Evolutionary conservation across 1,140 invertebrate genomes (phyloP).

Genomic region (Saccostrea cuccullata): DNA sequence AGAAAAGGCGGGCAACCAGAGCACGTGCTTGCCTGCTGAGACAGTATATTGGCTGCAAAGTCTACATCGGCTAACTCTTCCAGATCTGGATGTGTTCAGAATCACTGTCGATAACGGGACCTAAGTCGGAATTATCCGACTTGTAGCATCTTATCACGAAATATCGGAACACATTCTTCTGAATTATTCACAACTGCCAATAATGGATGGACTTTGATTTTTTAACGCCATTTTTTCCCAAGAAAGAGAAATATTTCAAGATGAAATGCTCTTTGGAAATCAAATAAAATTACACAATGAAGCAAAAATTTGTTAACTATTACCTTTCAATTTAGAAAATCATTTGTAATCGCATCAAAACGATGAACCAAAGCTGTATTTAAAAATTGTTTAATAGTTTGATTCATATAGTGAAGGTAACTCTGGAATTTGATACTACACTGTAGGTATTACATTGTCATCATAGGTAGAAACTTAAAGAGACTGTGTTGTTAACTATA

Average conservation of each 20-base stretch:
- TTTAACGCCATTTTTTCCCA: neutral
- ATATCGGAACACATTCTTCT: constrained; percentile 28
- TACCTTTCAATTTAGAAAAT: no score
- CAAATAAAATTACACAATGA: no score
- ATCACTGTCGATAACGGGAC: constrained; percentile 23
- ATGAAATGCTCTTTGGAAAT: no score
- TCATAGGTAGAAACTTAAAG: no score
- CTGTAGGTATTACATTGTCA: no score
- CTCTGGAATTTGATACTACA: no score
- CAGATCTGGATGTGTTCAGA: neutral
- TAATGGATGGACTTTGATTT: constrained; percentile 29
- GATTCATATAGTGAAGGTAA: no score
- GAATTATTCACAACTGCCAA: constrained; percentile 37
- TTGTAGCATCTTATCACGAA: constrained; percentile 8
- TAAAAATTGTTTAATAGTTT: no score
- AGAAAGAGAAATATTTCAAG: constrained; percentile 8
- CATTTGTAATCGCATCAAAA: no score
- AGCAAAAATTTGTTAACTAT: no score
- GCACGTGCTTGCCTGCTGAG: constrained; percentile 10
- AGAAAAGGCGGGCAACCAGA: neutral
- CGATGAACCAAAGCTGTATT: no score
- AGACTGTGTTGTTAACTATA: no score
- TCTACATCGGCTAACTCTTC: neutral
- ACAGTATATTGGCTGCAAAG: constrained; percentile 5
- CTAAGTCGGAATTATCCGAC: constrained; percentile 27